A percentile compares a stretch with the other conserved stretches of the same genome.
These are phyloP conservation scores for Brachypterus glaber DNA, from an alignment of 2,888 invertebrate genomes.

Conservation along the genomic window DNA sequence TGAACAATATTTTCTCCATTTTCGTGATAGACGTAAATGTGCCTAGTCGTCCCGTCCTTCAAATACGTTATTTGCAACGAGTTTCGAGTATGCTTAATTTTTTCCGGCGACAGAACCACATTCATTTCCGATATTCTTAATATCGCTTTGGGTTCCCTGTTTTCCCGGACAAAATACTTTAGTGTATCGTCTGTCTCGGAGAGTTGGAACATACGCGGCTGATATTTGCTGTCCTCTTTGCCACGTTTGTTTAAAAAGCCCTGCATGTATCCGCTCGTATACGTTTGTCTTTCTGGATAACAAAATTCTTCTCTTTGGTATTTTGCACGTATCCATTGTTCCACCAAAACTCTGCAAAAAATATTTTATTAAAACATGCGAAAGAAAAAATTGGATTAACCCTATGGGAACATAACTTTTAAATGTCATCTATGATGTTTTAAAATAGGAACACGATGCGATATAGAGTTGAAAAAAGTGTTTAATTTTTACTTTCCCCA, in stretches of 20 bases:
- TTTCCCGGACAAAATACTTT: constrained; percentile 65
- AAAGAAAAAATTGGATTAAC: no score
- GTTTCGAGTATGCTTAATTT: constrained; percentile 66
- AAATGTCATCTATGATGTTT: no score
- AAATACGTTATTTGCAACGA: constrained; percentile 78
- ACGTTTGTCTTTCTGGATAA: constrained; percentile 67
- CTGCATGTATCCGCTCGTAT: constrained; percentile 72
- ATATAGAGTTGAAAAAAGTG: not conserved
- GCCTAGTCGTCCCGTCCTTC: constrained; percentile 76
- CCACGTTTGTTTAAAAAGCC: constrained; percentile 83
- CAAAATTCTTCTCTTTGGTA: constrained; percentile 83
- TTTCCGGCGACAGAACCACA: constrained; percentile 73
- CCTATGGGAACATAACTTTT: no score
- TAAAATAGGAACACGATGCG: constrained; percentile 4
- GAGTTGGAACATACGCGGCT: constrained; percentile 73
- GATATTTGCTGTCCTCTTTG: constrained; percentile 77
- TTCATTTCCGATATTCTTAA: constrained; percentile 74
- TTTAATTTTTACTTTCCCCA: no score
- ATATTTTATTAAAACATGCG: no score
- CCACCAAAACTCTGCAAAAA: constrained; percentile 62
- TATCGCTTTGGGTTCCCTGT: constrained; percentile 73
- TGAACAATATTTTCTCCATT: constrained; percentile 76
- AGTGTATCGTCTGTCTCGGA: constrained; percentile 72
- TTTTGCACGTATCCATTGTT: constrained; percentile 88
- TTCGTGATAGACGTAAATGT: constrained; percentile 80